Base-by-base conservation (phyloP, 2,113 vertebrate species). In the Cranoglanis bouderius region DNA sequence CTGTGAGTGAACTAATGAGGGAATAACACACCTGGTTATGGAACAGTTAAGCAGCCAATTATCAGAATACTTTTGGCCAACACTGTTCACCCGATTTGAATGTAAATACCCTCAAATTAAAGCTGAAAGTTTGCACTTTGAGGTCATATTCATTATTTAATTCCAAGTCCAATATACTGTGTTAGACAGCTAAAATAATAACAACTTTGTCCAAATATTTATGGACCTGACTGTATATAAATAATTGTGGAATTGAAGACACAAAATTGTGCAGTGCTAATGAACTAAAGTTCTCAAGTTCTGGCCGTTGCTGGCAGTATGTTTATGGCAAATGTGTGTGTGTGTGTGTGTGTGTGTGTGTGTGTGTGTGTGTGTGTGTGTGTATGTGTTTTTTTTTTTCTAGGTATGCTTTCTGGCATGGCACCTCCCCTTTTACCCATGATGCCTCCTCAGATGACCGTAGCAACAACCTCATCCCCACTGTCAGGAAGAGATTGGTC, bases 331-430 rank as follows among this genome's bases (percentile, higher is more conserved):
- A 16, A 32, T 19, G n/a, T 65, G 57, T 51, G 29, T 77, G 35
- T 46, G 4, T 85, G 46, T 84, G 51, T 86, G 16, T 57, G 18
- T 51, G 13, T 88, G 46, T 84, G 51, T 86, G 16, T 57, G 18
- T 51, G 13, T 19, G n/a, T 65, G 57, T 51, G 29, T 77, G 35
- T 46, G 4, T 85, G 46, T 84, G 51, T 86, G 16, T 57, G 18
- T 51, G 13, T 88, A n/a, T n/a, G n/a, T n/a, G n/a, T n/a, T n/a
- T n/a, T 2, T 2, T 46, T 19, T 55, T 84, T 32, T 86, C 14
- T 95, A 99, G 98, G 98, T 93, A 97, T 99, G 89, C 92, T 99
- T 91, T 97, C 98, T 63, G 97, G 97, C 92, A 98, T 99, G 97
- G 98, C 97, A 0, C 98, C 98, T 49, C 97, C 98, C 91, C 95